Evolutionary conservation across 2,113 vertebrate species (phyloP).

Genomic region (Scopus umbretta): DNA sequence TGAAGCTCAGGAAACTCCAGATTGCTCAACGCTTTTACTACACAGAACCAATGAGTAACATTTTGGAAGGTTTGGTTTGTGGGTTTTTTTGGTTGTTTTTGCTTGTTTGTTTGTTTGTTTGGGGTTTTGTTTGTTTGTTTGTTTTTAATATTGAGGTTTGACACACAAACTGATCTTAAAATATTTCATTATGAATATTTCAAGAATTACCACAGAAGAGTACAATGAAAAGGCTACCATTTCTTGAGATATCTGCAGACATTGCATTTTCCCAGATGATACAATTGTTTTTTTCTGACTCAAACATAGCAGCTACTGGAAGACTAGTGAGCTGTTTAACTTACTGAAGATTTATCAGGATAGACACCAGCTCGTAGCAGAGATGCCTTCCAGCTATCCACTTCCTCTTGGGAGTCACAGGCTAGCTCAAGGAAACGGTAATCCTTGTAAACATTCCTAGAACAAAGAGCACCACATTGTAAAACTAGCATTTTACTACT

Average conservation of each 20-base stretch:
- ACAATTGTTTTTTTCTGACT: neutral
- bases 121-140: too few relatives aligned
- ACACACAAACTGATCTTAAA: neutral
- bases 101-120: neutral
- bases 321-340: constrained; percentile 46
- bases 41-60: neutral
- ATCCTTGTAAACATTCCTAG: constrained; percentile 95
- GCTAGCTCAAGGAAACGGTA: constrained; percentile 90
- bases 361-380: constrained; percentile 89
- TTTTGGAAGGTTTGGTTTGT: neutral
- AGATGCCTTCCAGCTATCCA: constrained; percentile 96
- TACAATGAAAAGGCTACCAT: neutral
- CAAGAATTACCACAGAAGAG: neutral
- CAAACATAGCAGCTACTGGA: constrained; percentile 20
- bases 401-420: constrained; percentile 87
- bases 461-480: constrained; percentile 56
- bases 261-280: neutral
- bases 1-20: neutral
- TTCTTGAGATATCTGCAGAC: neutral
- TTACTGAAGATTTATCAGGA: constrained; percentile 86
- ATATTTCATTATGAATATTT: neutral
- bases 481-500: constrained; percentile 25
- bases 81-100: neutral
- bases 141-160: neutral
- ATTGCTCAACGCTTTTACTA: neutral